Base-by-base conservation (phyloP, 2,797 vertebrate genomes). In the Delichon dasypus region DNA sequence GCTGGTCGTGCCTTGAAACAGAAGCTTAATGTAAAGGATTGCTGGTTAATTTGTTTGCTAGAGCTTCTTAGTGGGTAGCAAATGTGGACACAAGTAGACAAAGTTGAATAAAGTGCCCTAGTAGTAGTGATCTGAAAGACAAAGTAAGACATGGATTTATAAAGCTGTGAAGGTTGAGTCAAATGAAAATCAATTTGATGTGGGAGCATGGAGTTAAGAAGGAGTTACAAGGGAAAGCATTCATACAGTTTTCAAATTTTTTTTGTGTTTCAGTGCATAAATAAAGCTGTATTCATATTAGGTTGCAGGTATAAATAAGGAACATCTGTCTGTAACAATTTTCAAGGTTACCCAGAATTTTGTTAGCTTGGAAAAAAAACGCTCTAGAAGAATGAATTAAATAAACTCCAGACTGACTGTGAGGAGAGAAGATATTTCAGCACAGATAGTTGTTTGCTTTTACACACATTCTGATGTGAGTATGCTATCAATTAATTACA, bases 71-170 rank as follows among this genome's bases (percentile, higher is more conserved):
- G 25, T 66, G 48, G 26, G 53, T 95, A 85, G 51, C 7, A 51
- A 87, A 81, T 61, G 58, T 32, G 65, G 89, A 86, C 74, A 95
- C 34, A 95, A 62, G 68, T 62, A 77, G 50, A 34, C 36, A 53
- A 26, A 0, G 0, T 26, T 75, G 18, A 87, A 84, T 65, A 73
- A 73, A 11, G 38, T 92, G 48, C 51, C 61, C 29, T 14, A 88
- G 62, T 61, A 91, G 93, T 91, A 91, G 73, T 88, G 81, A 91
- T 93, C 76, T 89, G 90, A 95, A 97, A 72, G 87, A 77, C 5
- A n/a, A 83, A 48, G 76, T 75, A 34, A 84, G 91, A 19, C 13
- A 9, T 70, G 16, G 8, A 34, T 92, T 93, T 95, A 72, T 95
- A 82, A 78, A 95, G 70, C 78, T 62, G 48, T 81, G 54, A 62